phyloP scores from a whole-genome alignment of 2,797 vertebrate genomes.

The Lateolabrax maculatus region DNA sequence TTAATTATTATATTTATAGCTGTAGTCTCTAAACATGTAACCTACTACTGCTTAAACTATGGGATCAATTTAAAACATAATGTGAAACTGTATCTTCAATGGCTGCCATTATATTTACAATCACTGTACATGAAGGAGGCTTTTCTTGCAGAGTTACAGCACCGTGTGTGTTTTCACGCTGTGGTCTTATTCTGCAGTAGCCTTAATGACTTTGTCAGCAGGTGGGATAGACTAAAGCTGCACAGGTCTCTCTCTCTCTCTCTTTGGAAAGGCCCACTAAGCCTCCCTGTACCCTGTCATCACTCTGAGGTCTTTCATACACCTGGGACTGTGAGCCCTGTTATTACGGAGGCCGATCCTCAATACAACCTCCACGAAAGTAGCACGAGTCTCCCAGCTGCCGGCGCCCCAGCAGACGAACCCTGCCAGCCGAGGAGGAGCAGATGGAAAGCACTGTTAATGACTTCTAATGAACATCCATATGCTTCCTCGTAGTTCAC shows the following conservation, averaged over 20 bases:
- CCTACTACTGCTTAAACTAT: neutral
- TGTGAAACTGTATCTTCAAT: too few relatives aligned
- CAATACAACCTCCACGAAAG: slow-evolving; percentile 15
- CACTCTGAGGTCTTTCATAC: slow-evolving; percentile 17
- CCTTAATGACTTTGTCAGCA: slow-evolving; percentile 10
- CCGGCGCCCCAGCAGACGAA: slow-evolving; percentile 5
- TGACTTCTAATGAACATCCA: slow-evolving; percentile 17
- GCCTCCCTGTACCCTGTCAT: slow-evolving; percentile 27
- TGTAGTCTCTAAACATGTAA: neutral
- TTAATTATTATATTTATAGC: neutral
- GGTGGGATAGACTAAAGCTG: neutral
- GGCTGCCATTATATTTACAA: neutral
- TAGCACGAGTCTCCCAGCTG: slow-evolving; percentile 16
- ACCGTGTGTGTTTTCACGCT: neutral
- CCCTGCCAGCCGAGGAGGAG: slow-evolving; percentile 8
- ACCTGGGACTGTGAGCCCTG: slow-evolving; percentile 38
- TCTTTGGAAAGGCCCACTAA: slow-evolving; percentile 10
- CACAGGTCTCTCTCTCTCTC: neutral
- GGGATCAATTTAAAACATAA: neutral
- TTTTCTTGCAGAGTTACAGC: neutral
- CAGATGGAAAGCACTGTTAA: slow-evolving; percentile 20
- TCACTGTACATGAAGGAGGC: neutral
- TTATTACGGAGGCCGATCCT: slow-evolving; percentile 34
- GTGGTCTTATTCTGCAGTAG: neutral
- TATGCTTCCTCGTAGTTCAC: neutral